Percentiles rank a stretch among this genome's conserved stretches.
Evolutionary conservation across 2,888 invertebrate species (phyloP).

Genomic region (Drosophila rellima): DNA sequence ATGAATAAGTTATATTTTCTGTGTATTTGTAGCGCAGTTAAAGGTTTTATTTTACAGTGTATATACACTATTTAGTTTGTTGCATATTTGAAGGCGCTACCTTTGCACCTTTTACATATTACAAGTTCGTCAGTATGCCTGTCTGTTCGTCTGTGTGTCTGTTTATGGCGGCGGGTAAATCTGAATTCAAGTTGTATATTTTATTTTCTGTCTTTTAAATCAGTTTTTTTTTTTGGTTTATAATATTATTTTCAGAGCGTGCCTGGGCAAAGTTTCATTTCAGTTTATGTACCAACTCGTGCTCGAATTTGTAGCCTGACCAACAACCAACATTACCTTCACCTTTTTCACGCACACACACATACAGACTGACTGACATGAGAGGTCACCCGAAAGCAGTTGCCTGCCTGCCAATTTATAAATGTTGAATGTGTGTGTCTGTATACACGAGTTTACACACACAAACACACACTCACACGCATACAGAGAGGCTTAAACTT

Average conservation of each 20-base stretch:
- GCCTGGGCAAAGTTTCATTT: constrained; percentile 70
- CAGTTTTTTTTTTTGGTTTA: constrained; percentile 17
- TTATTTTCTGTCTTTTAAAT: constrained; percentile 10
- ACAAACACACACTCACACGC: constrained; percentile 21
- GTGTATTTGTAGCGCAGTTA: constrained; percentile 54
- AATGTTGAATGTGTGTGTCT: constrained; percentile 62
- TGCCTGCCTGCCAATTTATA: constrained; percentile 73
- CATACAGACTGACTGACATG: constrained; percentile 52
- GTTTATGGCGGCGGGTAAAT: constrained; percentile 42
- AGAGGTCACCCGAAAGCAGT: constrained; percentile 69
- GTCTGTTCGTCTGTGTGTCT: constrained; percentile 22
- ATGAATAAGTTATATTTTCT: constrained; percentile 69
- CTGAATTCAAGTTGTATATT: constrained; percentile 54
- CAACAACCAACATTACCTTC: constrained; percentile 69
- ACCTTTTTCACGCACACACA: constrained; percentile 63
- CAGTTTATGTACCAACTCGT: constrained; percentile 66
- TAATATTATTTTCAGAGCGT: constrained; percentile 53
- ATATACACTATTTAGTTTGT: constrained; percentile 46
- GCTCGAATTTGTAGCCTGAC: constrained; percentile 71
- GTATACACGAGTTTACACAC: constrained; percentile 40
- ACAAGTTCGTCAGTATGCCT: constrained; percentile 19
- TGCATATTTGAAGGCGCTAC: constrained; percentile 62
- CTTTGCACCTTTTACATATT: constrained; percentile 62
- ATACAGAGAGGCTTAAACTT: constrained; percentile 60
- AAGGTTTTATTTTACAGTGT: constrained; percentile 51